Conservation (phyloP, 1,140 invertebrate species). For the Diachasma alloeum region DNA sequence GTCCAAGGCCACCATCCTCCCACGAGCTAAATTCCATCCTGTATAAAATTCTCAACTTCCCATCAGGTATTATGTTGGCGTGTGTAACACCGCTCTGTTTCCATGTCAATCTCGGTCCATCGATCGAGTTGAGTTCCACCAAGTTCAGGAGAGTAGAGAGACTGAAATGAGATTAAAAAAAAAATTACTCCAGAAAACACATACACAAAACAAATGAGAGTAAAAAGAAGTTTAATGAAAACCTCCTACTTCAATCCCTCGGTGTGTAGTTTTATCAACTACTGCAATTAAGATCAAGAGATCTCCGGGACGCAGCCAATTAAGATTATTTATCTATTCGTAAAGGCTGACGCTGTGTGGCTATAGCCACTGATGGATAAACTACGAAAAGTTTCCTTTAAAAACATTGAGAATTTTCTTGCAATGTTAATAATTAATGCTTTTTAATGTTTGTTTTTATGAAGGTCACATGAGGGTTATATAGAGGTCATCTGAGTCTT, state of each 20-base stretch:
- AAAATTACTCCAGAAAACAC: not conserved
- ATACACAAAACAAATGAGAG: not conserved
- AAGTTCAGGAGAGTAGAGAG: not conserved
- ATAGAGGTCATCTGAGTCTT: no score
- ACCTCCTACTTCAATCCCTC: not conserved
- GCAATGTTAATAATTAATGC: no score
- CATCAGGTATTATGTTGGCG: not conserved
- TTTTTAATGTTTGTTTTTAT: no score
- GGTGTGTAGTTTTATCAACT: slow-evolving; percentile 39
- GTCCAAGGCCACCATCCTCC: not conserved
- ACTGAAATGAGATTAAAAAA: not conserved
- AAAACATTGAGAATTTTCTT: no score
- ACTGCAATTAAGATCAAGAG: slow-evolving; percentile 47
- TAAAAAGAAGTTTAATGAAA: slow-evolving; percentile 9
- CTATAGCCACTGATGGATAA: not conserved
- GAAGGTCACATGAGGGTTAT: no score
- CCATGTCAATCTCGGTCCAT: slow-evolving; percentile 15
- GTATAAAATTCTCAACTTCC: slow-evolving; percentile 6
- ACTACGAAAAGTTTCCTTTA: not conserved
- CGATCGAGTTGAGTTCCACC: not conserved
- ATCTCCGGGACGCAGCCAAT: slow-evolving; percentile 42
- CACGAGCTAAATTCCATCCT: not conserved
- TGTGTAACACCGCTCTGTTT: not conserved
- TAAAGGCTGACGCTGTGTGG: slow-evolving; percentile 25
- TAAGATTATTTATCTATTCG: slow-evolving; percentile 51